A percentile compares a stretch with the other conserved stretches of the same genome.
Conservation (phyloP, 2,113 vertebrate species). For the Alces alces region DNA sequence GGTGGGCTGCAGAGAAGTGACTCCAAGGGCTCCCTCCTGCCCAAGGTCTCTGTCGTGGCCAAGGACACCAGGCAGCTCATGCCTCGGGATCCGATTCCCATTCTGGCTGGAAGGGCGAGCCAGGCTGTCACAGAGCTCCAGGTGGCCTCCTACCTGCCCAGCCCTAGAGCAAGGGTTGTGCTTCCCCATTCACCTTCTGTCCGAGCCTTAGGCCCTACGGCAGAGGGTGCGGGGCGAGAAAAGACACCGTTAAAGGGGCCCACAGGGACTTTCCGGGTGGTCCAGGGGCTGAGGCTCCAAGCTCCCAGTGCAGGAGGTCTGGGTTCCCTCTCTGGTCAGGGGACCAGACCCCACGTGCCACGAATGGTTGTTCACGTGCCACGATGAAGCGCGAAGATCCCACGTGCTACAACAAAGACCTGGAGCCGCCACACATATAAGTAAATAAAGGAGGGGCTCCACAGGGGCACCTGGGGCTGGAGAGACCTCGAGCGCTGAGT, state of each 20-base stretch:
- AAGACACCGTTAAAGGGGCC: neutral
- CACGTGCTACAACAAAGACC: neutral
- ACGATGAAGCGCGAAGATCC: rapidly evolving
- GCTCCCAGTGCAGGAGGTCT: neutral
- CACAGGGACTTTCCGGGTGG: too few species aligned
- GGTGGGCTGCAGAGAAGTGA: neutral
- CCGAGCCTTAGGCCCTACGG: rapidly evolving
- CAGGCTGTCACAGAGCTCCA: neutral
- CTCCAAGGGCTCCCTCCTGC: neutral
- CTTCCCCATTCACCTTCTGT: too few species aligned
- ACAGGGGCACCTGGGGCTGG: neutral
- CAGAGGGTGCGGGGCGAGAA: neutral
- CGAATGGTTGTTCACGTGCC: neutral
- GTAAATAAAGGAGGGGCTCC: neutral
- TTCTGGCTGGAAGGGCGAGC: neutral
- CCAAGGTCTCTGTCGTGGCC: neutral
- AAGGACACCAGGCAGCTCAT: too few species aligned
- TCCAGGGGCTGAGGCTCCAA: neutral
- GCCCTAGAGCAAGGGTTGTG: rapidly evolving
- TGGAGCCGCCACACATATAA: neutral
- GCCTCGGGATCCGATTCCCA: neutral
- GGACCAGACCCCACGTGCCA: neutral
- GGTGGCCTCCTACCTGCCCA: too few species aligned
- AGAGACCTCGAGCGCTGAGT: rapidly evolving
- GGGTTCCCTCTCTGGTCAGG: neutral